Conservation (phyloP, 2,888 invertebrate genomes). For the Listrodromus nycthemerus region DNA sequence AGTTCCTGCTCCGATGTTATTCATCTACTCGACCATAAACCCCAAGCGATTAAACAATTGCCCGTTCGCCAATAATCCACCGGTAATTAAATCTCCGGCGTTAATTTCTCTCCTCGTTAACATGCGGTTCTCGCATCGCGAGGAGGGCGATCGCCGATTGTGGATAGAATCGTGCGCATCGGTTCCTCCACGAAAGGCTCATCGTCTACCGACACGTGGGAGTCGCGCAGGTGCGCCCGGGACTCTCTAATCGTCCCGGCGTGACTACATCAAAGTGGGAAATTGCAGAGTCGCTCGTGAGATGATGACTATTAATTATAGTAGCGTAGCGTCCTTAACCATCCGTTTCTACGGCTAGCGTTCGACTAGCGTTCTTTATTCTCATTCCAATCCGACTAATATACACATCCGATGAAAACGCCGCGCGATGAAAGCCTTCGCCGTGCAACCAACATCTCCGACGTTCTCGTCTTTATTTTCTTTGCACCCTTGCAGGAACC, state of each 20-base stretch:
- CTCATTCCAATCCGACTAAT: conserved; percentile 38
- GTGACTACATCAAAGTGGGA: conserved; percentile 55
- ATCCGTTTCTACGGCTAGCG: conserved; percentile 21
- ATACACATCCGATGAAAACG: conserved; percentile 13
- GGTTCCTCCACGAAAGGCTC: conserved; percentile 8
- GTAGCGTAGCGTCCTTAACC: conserved; percentile 25
- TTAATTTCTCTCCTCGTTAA: not conserved
- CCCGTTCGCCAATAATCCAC: too few relatives aligned
- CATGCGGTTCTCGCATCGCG: conserved; percentile 8
- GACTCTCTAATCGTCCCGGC: conserved; percentile 50
- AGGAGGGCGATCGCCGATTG: conserved; percentile 23
- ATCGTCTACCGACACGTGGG: conserved; percentile 41
- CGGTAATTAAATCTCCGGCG: conserved; percentile 16
- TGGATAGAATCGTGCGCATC: conserved; percentile 32
- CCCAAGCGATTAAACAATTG: too few relatives aligned
- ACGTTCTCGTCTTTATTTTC: conserved; percentile 3
- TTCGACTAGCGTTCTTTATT: not conserved
- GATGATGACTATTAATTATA: conserved; percentile 56
- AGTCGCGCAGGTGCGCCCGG: conserved; percentile 53
- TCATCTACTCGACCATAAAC: too few relatives aligned
- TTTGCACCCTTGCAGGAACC: not conserved
- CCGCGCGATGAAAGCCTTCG: not conserved
- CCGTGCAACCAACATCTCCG: not conserved
- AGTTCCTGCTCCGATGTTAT: too few relatives aligned
- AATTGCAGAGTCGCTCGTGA: conserved; percentile 48